These are phyloP conservation scores for Phasia obesa DNA, from an alignment of 2,888 invertebrate genomes.

Conservation along the genomic window DNA sequence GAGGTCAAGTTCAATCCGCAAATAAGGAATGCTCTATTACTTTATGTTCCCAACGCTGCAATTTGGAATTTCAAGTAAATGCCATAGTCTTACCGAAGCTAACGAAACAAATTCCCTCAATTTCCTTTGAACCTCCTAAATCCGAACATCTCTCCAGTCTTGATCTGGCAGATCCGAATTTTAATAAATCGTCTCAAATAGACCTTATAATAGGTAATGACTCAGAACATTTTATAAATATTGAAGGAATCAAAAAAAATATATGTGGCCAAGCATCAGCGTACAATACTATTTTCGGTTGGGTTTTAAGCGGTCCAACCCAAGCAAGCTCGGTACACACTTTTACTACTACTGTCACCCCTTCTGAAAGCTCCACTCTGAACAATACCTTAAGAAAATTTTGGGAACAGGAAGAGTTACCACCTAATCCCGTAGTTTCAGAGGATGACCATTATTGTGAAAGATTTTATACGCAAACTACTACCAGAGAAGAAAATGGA, in stretches of 20 bases:
- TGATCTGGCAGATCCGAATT: slow-evolving; percentile 28
- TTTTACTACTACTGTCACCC: too few relatives aligned
- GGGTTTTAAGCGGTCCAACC: too few relatives aligned
- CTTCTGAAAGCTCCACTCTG: too few relatives aligned
- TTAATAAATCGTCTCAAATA: slow-evolving; percentile 6
- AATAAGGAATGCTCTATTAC: slow-evolving; percentile 29
- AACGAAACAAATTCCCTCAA: slow-evolving; percentile 9
- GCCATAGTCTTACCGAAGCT: slow-evolving; percentile 39
- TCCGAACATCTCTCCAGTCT: slow-evolving; percentile 2
- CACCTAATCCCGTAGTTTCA: not conserved
- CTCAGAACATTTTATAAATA: slow-evolving; percentile 17
- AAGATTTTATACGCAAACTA: not conserved
- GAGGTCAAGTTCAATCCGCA: slow-evolving; percentile 11
- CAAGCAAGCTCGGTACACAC: too few relatives aligned
- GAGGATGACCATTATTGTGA: not conserved
- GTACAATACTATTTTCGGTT: too few relatives aligned
- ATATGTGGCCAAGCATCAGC: slow-evolving; percentile 4
- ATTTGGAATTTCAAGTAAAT: not conserved
- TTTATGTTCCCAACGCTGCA: slow-evolving; percentile 4
- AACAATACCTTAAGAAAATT: not conserved
- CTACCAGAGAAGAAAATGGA: not conserved
- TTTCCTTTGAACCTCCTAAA: slow-evolving; percentile 8
- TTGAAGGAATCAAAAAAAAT: slow-evolving; percentile 24
- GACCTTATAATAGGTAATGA: slow-evolving; percentile 41
- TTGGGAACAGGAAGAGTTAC: slow-evolving; percentile 6